Percentiles rank a stretch among this genome's conserved stretches.
phyloP scores from a whole-genome alignment of 1,140 invertebrate species.

The Lanistes nyassanus region DNA sequence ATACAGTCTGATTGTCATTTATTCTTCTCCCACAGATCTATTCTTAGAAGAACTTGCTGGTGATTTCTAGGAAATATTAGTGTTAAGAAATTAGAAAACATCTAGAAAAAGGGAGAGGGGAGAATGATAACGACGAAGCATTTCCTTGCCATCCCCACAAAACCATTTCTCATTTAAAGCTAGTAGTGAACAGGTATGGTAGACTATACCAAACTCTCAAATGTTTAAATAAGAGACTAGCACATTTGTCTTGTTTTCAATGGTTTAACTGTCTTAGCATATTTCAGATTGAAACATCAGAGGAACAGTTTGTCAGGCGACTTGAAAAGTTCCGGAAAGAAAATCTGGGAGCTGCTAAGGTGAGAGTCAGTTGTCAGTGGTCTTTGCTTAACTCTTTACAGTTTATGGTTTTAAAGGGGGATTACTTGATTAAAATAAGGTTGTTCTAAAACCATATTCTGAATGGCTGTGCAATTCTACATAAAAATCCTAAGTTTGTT shows the following conservation, averaged over 20 bases:
- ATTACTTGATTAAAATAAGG: too few species aligned
- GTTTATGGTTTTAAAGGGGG: too few species aligned
- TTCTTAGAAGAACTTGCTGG: background rate
- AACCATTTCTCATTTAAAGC: background rate
- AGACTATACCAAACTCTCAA: too few species aligned
- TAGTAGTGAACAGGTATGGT: too few species aligned
- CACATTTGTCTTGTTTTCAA: too few species aligned
- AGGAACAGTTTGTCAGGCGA: slow-evolving; percentile 90
- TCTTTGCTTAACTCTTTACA: too few species aligned
- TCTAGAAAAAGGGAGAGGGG: background rate
- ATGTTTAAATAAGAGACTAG: too few species aligned
- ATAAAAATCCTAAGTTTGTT: too few species aligned
- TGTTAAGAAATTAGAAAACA: background rate
- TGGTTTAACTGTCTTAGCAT: background rate
- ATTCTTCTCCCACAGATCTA: background rate
- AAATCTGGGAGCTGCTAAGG: slow-evolving; percentile 93
- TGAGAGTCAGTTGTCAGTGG: slow-evolving; percentile 67
- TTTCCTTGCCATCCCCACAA: background rate
- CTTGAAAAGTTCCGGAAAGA: slow-evolving; percentile 93
- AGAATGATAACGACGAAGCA: background rate
- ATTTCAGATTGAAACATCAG: slow-evolving; percentile 84
- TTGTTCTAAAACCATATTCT: too few species aligned
- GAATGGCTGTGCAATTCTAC: too few species aligned
- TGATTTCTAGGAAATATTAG: too few species aligned
- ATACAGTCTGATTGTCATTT: background rate